Evolutionary conservation across 2,888 invertebrate genomes (phyloP), one percentile per base, ranked within the genome.

Genomic region (Imbricaverruca yamaguchii): DNA sequence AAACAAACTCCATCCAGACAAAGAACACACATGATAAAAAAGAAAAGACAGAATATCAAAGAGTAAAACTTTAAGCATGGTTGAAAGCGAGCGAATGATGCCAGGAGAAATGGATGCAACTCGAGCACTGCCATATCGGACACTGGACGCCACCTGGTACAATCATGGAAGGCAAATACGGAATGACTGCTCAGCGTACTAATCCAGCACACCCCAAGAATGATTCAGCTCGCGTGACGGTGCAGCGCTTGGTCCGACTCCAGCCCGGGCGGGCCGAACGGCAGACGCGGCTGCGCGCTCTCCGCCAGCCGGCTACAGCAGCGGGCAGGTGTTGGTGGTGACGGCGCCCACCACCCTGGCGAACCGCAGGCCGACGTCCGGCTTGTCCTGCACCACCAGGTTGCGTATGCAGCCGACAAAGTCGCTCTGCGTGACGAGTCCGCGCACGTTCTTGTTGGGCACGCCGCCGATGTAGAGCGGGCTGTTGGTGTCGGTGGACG

Each of bases 401-500:
- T 86, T 85, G n/a, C 86, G 90, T 79, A 96, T 92, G 86, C 95
- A 94, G 53, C 95, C 94, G 65, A 93, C 92, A 87, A 91, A 97
- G 74, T 87, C 86, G 56, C 91, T 89, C 21, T 90, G 89, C 0
- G 94, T 92, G 67, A 90, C 89, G 8, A 94, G 90, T 3, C 95
- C 96, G 59, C 91, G 88, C 0, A 81, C 86, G 84, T 82, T 89
- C 0, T 57, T 39, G 81, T 90, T 89, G 3, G 92, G 92, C 87
- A 96, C 93, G 0, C 97, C 97, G 39, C 98, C 98, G 85, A 98
- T 90, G 88, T 93, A 98, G 61, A 98, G 89, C 0, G 96, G 94
- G 83, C 95, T 92, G 57, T 91, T 92, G 55, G 89, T 89, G 83
- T 89, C 88, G 0, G 95, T 94, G 0, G 92, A 91, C 0, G 91